Evolutionary conservation across 37 sponge, comb jelly and placozoan genomes (phyloP), one percentile per base, ranked within the genome.

Genomic region (Mnemiopsis leidyi): DNA sequence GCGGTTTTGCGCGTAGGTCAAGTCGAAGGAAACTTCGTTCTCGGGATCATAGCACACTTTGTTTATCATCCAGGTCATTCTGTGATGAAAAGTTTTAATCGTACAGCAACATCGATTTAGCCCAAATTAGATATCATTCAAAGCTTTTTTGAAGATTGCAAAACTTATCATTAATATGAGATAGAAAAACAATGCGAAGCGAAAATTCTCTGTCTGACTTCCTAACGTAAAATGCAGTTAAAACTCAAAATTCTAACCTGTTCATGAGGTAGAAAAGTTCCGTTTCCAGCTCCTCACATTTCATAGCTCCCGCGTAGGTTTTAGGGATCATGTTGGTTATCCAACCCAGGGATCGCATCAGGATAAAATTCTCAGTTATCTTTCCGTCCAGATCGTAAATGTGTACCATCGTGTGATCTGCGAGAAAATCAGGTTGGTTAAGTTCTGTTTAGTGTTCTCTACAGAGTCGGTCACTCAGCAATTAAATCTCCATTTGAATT

Each of bases 21-120:
- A 33, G 36, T 77, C 79, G 18, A 33, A 77, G 36, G 79, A 77
- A 20, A 77, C 79, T 20, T 77, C 79, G 5, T 32, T 28, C 32
- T 77, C 79, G 33, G 79, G 79, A 32, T 77, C 79, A 32, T 77
- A 77, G 36, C 79, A 77, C 35, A 77, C 79, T 32, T 77, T 77
- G 79, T 77, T 77, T 34, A 77, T 77, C 79, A 77, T 77, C 79
- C 79, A 77, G 20, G 79, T 77, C 79, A 77, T 77, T 23, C 73
- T 71, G 73, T 29, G 73, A 18, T 5, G n/a, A n/a, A n/a, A n/a
- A n/a, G n/a, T n/a, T n/a, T n/a, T n/a, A n/a, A n/a, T n/a, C n/a
- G n/a, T n/a, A n/a, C n/a, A n/a, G n/a, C n/a, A n/a, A n/a, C n/a
- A n/a, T n/a, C n/a, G n/a, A n/a, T n/a, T n/a, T n/a, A n/a, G n/a